Conservation (phyloP, 2,113 vertebrate species). For the Semnopithecus entellus region DNA sequence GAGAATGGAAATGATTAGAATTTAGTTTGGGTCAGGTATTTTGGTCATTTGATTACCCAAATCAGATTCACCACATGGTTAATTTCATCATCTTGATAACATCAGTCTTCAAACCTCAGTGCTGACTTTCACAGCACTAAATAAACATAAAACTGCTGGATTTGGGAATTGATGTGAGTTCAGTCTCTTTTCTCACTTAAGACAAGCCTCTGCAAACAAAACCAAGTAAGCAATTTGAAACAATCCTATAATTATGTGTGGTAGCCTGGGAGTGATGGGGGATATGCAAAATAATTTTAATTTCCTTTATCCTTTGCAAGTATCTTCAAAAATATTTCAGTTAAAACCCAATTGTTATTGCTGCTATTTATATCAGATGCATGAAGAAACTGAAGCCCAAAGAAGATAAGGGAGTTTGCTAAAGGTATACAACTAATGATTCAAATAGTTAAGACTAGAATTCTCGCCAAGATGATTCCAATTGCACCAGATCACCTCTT, state of each 20-base stretch:
- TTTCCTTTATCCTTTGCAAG: not conserved
- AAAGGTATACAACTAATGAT: not conserved
- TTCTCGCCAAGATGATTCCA: not conserved
- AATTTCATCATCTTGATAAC: conserved; percentile 36
- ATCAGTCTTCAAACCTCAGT: not conserved
- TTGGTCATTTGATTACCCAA: conserved; percentile 32
- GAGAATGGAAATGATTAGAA: conserved; percentile 48
- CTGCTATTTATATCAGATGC: not conserved
- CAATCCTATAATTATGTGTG: not conserved
- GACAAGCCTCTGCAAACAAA: conserved; percentile 9
- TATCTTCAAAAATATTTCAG: not conserved
- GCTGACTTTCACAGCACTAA: not conserved
- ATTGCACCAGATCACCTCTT: not conserved
- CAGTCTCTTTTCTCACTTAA: not conserved
- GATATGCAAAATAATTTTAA: not conserved
- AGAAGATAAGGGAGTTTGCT: not conserved
- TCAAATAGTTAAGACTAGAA: not conserved
- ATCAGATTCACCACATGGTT: not conserved
- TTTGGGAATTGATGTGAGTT: not conserved
- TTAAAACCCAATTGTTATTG: not conserved
- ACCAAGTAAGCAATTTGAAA: not conserved
- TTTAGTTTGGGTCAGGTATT: conserved; percentile 17
- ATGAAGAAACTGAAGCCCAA: not conserved
- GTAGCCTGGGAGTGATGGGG: not conserved
- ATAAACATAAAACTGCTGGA: not conserved